These are phyloP conservation scores for Patagioenas fasciata DNA, from an alignment of 2,113 vertebrate genomes.

Conservation along the genomic window DNA sequence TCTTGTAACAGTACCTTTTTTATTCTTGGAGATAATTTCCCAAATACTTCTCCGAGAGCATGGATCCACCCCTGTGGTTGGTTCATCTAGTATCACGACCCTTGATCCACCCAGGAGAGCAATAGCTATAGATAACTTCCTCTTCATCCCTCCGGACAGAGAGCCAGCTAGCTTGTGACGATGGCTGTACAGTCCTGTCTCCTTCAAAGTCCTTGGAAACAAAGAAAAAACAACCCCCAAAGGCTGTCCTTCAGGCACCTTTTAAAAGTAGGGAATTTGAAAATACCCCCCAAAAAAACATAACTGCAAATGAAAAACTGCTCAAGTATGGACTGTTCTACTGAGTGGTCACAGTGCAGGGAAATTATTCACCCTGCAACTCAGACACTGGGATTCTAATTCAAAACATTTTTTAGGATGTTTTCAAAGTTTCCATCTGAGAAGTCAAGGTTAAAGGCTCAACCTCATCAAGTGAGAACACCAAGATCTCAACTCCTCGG, in stretches of 20 bases:
- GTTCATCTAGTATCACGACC: constrained; percentile 94
- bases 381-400: not conserved
- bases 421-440: constrained; percentile 35
- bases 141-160: constrained; percentile 95
- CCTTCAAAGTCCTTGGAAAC: constrained; percentile 85
- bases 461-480: constrained; percentile 1
- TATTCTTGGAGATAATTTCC: constrained; percentile 94
- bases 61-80: constrained; percentile 95
- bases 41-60: constrained; percentile 96
- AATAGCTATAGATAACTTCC: constrained; percentile 96
- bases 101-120: constrained; percentile 95
- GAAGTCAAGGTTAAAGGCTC: constrained; percentile 52
- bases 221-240: not conserved
- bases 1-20: constrained; percentile 78
- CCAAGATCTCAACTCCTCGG: constrained; percentile 17
- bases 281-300: not conserved
- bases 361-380: not conserved
- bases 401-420: not conserved
- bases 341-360: not conserved
- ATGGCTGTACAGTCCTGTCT: constrained; percentile 89
- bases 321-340: not conserved
- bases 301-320: constrained; percentile 31
- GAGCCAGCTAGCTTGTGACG: constrained; percentile 90
- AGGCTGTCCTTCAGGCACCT: not conserved
- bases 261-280: not conserved